Evolutionary conservation across 2,888 invertebrate species (phyloP), one percentile per base, ranked within the genome.

Genomic region (Metopia argyrocephala): DNA sequence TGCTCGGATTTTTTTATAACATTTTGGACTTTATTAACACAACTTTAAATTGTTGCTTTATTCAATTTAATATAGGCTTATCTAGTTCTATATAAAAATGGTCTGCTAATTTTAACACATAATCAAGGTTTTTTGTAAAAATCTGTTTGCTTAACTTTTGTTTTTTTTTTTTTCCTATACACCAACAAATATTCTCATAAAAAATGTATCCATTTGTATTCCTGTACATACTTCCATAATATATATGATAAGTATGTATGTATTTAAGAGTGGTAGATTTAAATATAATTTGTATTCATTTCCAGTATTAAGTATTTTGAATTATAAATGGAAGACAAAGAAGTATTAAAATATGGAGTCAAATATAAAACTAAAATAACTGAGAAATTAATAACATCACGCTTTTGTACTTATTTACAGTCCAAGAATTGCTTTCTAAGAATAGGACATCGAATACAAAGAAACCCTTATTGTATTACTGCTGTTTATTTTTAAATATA

Each of bases 221-320:
- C 38, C 68, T 56, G 27, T 18, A 6, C 46, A 54, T 18, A 54
- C 15, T 4, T 38, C 4, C 45, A 46, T 20, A 54, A 54, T 25
- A 3, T 21, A 48, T 38, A 54, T 45, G 28, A 38, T 25, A 48
- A 27, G 6, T 18, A 54, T 46, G n/a, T n/a, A n/a, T n/a, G n/a
- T n/a, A n/a, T n/a, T n/a, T n/a, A 15, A 38, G 15, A 15, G 15
- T 38, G 38, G 4, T 38, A 38, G 15, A 68, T 68, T 27, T 21
- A 27, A 57, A 69, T 28, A 38, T 27, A 57, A 69, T 69, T 69
- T 59, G 57, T 69, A 69, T 69, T 69, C 69, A 69, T 69, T 48
- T 50, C 69, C 48, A 69, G 69, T 57, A 9, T 27, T 69, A 69
- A 38, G 38, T 38, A 15, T 45, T 59, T 48, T 46, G 52, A 69